Percentiles rank a stretch among this genome's conserved stretches.
These are phyloP conservation scores for Anniella stebbinsi DNA, from an alignment of 2,797 vertebrate genomes.

Conservation along the genomic window DNA sequence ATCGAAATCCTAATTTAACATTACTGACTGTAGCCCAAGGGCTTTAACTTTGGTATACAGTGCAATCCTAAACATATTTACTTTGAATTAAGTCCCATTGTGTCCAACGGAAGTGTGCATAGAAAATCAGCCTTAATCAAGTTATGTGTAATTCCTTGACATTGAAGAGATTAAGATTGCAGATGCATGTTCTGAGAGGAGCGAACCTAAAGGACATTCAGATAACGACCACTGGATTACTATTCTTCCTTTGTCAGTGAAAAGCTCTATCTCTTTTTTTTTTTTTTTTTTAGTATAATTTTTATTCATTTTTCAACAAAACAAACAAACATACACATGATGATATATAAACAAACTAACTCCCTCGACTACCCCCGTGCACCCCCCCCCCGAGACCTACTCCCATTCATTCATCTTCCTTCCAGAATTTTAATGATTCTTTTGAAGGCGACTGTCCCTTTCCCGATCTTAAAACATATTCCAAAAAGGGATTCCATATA, in stretches of 20 bases:
- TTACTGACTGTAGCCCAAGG: not conserved
- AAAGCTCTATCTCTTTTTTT: slow-evolving; percentile 2
- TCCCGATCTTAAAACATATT: too few species aligned
- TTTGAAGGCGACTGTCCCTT: too few species aligned
- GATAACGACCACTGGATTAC: not conserved
- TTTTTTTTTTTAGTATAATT: too few species aligned
- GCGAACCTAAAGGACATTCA: not conserved
- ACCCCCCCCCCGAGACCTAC: too few species aligned
- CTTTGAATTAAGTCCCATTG: not conserved
- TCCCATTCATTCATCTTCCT: too few species aligned
- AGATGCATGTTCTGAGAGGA: not conserved
- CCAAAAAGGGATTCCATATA: too few species aligned
- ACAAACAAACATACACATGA: too few species aligned
- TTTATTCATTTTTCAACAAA: too few species aligned
- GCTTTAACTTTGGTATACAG: not conserved
- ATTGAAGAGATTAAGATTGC: not conserved
- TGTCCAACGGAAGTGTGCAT: not conserved
- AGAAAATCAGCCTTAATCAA: not conserved
- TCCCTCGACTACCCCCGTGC: too few species aligned
- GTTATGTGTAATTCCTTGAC: not conserved
- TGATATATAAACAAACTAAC: too few species aligned
- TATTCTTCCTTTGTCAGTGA: slow-evolving; percentile 10
- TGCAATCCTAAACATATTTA: not conserved
- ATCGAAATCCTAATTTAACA: not conserved
- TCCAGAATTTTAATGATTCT: too few species aligned